Percentiles rank a stretch among this genome's conserved stretches.
phyloP scores from a whole-genome alignment of 2,113 vertebrate genomes.

The Oryctolagus cuniculus region mOryCun1.1 NC_091433.1:71322501-71323000 shows the following conservation, averaged over 20 bases:
- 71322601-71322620: not conserved
- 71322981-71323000: not conserved
- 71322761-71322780: not conserved
- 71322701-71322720: not conserved
- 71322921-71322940: not conserved
- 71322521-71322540: not conserved
- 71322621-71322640: not conserved
- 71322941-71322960: not conserved
- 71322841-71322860: constrained; percentile 30
- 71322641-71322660: not conserved
- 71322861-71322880: constrained; percentile 44
- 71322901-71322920: not conserved
- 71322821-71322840: not conserved
- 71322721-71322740: not conserved
- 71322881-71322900: not conserved
- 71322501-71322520: too few relatives aligned
- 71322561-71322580: not conserved
- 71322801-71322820: not conserved
- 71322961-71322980: not conserved
- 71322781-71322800: not conserved
- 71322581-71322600: not conserved
- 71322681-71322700: not conserved
- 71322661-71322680: not conserved
- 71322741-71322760: constrained; percentile 40
- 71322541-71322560: not conserved